Evolutionary conservation across 2,888 invertebrate species (phyloP).

Genomic region (Drosophila greeni): DNA sequence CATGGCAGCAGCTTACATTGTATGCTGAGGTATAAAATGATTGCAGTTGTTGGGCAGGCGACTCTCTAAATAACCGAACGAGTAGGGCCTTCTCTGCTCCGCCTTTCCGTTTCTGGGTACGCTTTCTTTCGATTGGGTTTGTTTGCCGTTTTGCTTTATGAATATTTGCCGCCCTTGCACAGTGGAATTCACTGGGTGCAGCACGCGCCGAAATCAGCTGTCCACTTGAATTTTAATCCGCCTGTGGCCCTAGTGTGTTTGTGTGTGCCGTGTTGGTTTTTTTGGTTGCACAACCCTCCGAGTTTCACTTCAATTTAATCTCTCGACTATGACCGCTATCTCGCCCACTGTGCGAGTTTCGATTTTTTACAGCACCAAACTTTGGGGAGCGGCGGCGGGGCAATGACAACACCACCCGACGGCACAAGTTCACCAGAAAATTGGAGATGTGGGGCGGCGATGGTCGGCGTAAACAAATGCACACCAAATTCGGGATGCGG

Average conservation of each 20-base stretch:
- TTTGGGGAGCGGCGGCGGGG: conserved; percentile 15
- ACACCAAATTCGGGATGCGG: conserved; percentile 6
- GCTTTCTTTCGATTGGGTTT: conserved; percentile 1
- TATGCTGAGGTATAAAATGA: conserved; percentile 1
- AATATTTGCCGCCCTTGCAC: conserved; percentile 23
- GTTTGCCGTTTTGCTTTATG: conserved; percentile 21
- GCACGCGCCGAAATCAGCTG: conserved; percentile 14
- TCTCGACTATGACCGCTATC: conserved; percentile 1
- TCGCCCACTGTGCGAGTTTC: conserved; percentile 36
- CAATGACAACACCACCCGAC: conserved; percentile 22
- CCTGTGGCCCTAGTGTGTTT: not conserved
- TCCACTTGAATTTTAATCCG: conserved; percentile 18
- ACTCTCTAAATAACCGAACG: conserved; percentile 21
- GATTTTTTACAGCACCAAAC: conserved; percentile 32
- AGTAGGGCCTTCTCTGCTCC: conserved; percentile 10
- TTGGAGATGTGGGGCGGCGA: conserved; percentile 14
- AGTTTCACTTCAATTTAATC: conserved; percentile 1
- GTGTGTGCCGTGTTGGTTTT: not conserved
- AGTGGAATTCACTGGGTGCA: conserved; percentile 14
- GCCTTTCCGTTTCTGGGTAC: conserved; percentile 7
- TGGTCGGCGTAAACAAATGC: conserved; percentile 27
- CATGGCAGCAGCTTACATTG: conserved; percentile 18
- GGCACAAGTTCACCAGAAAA: conserved; percentile 31
- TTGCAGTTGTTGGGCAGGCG: conserved; percentile 11
- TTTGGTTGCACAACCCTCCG: conserved; percentile 11